Evolutionary conservation across 2,888 invertebrate genomes (phyloP), one percentile per base, ranked within the genome.

Genomic region (Lobophora halterata): DNA sequence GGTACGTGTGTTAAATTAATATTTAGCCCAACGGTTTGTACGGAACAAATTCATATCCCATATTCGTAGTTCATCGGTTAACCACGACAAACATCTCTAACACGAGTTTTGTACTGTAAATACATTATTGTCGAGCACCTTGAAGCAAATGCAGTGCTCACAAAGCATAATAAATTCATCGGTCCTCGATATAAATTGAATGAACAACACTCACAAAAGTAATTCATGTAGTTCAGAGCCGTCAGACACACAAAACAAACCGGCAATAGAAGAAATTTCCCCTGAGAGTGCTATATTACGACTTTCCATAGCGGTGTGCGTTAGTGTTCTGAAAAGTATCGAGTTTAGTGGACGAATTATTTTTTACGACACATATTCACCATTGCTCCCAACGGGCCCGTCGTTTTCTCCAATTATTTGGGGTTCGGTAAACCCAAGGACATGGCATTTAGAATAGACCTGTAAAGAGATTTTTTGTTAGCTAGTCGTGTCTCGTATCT

Each of bases 241-340:
- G 71, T 71, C 74, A 75, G 71, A 71, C 71, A 65, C 69, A 70
- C 72, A 71, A 69, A 78, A 81, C 71, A 78, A 78, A 78, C 75
- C 61, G 69, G 77, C 79, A 73, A 81, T 81, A 76, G 66, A 70
- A 67, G 58, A 71, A 68, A 82, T 82, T 82, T 82, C 82, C 82
- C 81, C 37, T 3, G 77, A 67, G 81, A 65, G 64, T 63, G 52
- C 61, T 71, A 74, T 69, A 77, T 78, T 76, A 78, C 72, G 66
- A 71, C 65, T 75, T 76, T 72, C 62, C 65, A 77, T 70, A 68
- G 60, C 62, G 63, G 49, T 65, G 69, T 65, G 16, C 11, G 13
- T 11, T 6, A 5, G 12, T 21, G 31, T 16, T 12, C 9, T 9
- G 14, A 25, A 28, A 65, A 54, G 52, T 54, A 55, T 36, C 32